Base-by-base conservation (phyloP, 2,797 vertebrate genomes). In the Taenioides sp. region DNA sequence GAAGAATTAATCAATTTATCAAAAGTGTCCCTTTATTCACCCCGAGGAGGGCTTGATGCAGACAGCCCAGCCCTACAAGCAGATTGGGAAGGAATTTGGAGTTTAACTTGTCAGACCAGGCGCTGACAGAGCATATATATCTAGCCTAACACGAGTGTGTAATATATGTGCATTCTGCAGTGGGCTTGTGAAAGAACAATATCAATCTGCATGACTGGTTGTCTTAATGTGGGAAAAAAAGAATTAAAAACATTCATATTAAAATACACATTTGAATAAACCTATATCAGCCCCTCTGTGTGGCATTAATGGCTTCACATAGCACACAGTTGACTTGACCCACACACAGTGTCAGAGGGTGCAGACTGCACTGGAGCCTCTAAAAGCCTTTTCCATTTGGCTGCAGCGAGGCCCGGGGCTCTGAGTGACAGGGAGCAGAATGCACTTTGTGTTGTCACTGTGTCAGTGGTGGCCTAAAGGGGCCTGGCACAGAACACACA, bases 351-450 rank as follows among this genome's bases (percentile, higher is more conserved):
- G 52, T 57, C 71, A 49, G 65, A 84, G 85, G 73, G 81, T 80
- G 83, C 80, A 79, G 62, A 78, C n/a, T 82, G 74, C 82, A 85
- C 92, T 91, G 89, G 86, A 88, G 86, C 88, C 89, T 88, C 87
- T 93, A 91, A 93, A 93, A 92, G 92, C 91, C 86, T 91, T 90
- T 91, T 92, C 87, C 86, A 89, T 91, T 90, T 91, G 91, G 80
- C 91, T 86, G 85, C 78, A 34, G 60, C 20, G 9, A 81, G 89
- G 88, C 85, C 87, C 78, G 87, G 77, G 91, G 90, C 88, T 90
- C 82, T 88, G 90, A 92, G 89, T 92, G 91, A 92, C 92, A 92
- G 85, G 86, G 89, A 92, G 90, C 90, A 92, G 90, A 93, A 92
- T 92, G 88, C 85, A 89, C 90, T 90, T 90, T 88, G 88, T 92